Base-by-base conservation (phyloP, 2,888 invertebrate species). In the Dryomyza anilis region DNA sequence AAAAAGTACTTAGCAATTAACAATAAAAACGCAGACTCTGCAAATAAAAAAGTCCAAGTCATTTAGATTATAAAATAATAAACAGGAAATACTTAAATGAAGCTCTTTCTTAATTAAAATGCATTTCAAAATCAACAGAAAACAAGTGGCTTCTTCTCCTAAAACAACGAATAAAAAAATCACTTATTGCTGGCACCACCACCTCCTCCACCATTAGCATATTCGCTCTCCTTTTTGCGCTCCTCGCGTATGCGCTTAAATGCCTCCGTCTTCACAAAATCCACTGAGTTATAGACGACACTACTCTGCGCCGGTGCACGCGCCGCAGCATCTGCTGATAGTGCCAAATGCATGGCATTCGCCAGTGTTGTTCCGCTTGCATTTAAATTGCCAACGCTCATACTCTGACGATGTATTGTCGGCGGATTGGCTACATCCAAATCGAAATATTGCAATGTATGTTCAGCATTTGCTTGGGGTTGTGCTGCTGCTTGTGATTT, bases 221-320 rank as follows among this genome's bases (percentile, higher is more conserved):
- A 66, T 65, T 73, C 74, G 43, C 74, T 79, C 67, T 79, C 90
- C 76, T 77, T 81, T 66, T 77, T 77, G 65, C 82, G 77, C 66
- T 91, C 90, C 78, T 92, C 90, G 59, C 92, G 87, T 39, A 93
- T 95, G 67, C 92, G 89, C 82, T 93, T 94, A 78, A 97, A 94
- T 6, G 96, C 96, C 80, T 94, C 91, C 0, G 96, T 97, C 85
- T 95, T 96, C 59, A 94, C 85, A 85, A 96, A 96, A 84, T 97
- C 96, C 0, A 97, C 95, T 1, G 92, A 93, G 81, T 95, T 94
- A 83, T 96, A 96, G 8, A 93, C 93, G 0, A 91, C 86, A 61
- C 81, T 76, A 69, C 84, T 84, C 68, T 82, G 83, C 39, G 82
- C 80, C 27, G 85, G 83, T n/a, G 82, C 81, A 63, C 84, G 83